Evolutionary conservation across 2,888 invertebrate species (phyloP), one percentile per base, ranked within the genome.

Genomic region (Strigamia crassipes): DNA sequence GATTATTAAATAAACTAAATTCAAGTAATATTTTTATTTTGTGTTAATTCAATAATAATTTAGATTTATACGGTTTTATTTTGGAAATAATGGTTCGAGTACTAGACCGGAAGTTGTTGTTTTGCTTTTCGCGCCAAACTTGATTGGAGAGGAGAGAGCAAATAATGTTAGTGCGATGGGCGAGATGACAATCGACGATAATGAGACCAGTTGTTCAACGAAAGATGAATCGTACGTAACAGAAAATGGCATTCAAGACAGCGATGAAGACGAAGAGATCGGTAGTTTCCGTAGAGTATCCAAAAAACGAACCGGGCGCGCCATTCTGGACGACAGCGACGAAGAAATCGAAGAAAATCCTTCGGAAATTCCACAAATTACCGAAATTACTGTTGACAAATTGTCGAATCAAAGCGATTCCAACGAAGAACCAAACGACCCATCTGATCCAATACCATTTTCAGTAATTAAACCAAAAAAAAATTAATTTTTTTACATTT

Each of bases 91-190:
- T 38, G 6, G 10, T 38, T 1, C 6, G 56, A 56, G 9, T n/a
- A 21, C n/a, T 56, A 21, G n/a, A 56, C 56, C 56, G 56, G 31
- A 73, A 73, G 27, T 73, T 73, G 27, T 73, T 73, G 6, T 13
- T 31, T 73, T 1, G 31, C 3, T 3, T 73, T 73, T 73, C 73
- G 31, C 73, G 73, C 73, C 73, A 73, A 73, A 73, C 73, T 73
- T 73, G 31, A 73, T 1, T 73, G 6, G 27, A 4, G 51, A 2
- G 5, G 6, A 27, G 9, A 27, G 27, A 9, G 23, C 15, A 23
- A 31, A n/a, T 73, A 13, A 9, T 73, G 61, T 61, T 61, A 21
- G 2, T 13, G 27, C 23, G 12, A 73, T 73, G 73, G 73, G 73
- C 10, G 73, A 73, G 23, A 2, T n/a, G 31, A 15, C 31, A 15